phyloP scores from a whole-genome alignment of 2,797 vertebrate species.

The Pseudocheirus occidentalis region DNA sequence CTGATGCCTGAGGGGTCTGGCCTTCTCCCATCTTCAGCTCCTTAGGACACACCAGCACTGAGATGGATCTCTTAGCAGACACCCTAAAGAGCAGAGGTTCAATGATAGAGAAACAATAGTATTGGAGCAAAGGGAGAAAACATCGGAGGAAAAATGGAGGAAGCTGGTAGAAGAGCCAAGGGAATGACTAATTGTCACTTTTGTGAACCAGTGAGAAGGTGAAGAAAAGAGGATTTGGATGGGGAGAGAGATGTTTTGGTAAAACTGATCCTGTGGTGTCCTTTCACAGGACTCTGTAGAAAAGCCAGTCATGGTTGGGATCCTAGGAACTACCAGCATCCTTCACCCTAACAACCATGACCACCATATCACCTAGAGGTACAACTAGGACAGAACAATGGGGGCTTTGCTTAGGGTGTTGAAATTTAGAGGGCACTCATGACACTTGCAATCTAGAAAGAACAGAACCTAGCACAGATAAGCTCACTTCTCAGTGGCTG shows the following conservation, averaged over 20 bases:
- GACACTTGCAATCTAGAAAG: neutral
- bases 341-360: neutral
- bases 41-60: neutral
- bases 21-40: neutral
- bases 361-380: neutral
- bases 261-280: neutral
- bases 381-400: neutral
- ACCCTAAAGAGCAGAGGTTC: neutral
- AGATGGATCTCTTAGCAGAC: neutral
- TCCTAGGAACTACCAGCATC: neutral
- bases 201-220: neutral
- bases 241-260: neutral
- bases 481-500: neutral
- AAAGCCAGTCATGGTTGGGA: neutral
- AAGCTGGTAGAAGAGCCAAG: neutral
- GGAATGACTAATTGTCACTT: neutral
- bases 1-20: neutral
- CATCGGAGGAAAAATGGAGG: neutral
- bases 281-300: neutral
- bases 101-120: neutral
- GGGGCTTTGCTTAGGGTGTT: neutral
- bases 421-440: neutral
- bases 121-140: neutral
- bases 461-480: neutral
- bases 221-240: neutral